These are phyloP conservation scores for Lanius collurio DNA, from an alignment of 2,113 vertebrate genomes.

Conservation along the genomic window DNA sequence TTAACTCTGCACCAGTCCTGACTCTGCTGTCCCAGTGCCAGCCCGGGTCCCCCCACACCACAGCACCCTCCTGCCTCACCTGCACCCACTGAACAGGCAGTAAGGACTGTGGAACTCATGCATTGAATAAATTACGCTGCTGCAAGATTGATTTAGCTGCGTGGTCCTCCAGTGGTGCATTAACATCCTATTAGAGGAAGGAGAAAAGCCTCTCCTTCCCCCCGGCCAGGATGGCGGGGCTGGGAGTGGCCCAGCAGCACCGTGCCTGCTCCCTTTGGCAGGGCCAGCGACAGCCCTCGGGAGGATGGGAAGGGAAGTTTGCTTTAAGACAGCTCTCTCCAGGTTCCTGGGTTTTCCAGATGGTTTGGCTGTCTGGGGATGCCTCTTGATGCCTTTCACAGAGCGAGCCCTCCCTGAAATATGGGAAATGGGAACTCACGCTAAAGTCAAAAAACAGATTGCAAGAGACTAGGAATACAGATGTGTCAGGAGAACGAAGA, in stretches of 20 bases:
- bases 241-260: not conserved
- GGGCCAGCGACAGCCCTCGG: rapidly evolving
- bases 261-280: not conserved
- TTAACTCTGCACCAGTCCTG: rapidly evolving
- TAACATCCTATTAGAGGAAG: not conserved
- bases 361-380: slow-evolving; percentile 21
- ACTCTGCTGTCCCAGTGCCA: not conserved
- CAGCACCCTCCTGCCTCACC: not conserved
- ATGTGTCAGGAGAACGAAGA: not conserved
- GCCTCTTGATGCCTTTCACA: slow-evolving; percentile 32
- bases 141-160: not conserved
- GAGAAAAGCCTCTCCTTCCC: not conserved
- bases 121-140: not conserved
- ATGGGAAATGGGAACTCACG: not conserved
- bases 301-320: not conserved
- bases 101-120: rapidly evolving
- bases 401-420: not conserved
- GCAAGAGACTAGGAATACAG: not conserved
- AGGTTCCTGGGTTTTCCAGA: slow-evolving; percentile 29
- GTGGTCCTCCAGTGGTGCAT: rapidly evolving
- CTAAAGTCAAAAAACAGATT: not conserved
- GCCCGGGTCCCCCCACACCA: rapidly evolving
- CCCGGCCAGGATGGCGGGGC: rapidly evolving
- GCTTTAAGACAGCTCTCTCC: not conserved
- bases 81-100: rapidly evolving